Evolutionary conservation across 2,888 invertebrate genomes (phyloP), one percentile per base, ranked within the genome.

Genomic region (Arctia plantaginis): DNA sequence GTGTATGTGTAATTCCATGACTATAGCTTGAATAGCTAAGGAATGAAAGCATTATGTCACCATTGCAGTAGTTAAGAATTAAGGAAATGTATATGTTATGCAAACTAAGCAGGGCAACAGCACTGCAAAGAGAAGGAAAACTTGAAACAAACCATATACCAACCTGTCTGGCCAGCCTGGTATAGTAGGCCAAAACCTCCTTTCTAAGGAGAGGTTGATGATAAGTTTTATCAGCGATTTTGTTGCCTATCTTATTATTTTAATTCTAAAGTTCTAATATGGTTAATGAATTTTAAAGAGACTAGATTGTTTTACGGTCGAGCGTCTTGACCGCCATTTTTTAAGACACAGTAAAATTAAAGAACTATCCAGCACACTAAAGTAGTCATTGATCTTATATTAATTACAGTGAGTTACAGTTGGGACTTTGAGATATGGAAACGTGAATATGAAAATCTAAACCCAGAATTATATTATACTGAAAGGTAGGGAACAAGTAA

Each of bases 391-490:
- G 20, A 67, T 23, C 20, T 47, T 23, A 47, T 13, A 47, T 33
- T 23, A 18, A 18, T 30, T 47, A 13, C 23, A 35, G 18, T 39
- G 39, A 39, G 35, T 33, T 35, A 67, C 30, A 33, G n/a, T 35
- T 18, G 51, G 55, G 27, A 69, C 69, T 59, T 69, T 69, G 69
- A 59, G 27, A 69, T 69, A 69, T n/a, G 35, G 12, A 35, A 55
- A 35, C 68, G 4, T 47, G 20, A 23, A 67, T 13, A 66, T 47
- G 27, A 18, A 20, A 33, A 66, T 18, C 3, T 67, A 10, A 41
- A 67, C 44, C 55, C 71, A 76, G 71, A 77, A 69, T 85, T 77
- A 70, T 76, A 69, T 85, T 77, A 70, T 76, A 77, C 76, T 66
- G 77, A 74, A 77, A 75, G 69, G 66, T 76, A 77, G 51, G 74